Evolutionary conservation across 1,140 invertebrate genomes (phyloP).

Genomic region (Dinoponera quadriceps): DNA sequence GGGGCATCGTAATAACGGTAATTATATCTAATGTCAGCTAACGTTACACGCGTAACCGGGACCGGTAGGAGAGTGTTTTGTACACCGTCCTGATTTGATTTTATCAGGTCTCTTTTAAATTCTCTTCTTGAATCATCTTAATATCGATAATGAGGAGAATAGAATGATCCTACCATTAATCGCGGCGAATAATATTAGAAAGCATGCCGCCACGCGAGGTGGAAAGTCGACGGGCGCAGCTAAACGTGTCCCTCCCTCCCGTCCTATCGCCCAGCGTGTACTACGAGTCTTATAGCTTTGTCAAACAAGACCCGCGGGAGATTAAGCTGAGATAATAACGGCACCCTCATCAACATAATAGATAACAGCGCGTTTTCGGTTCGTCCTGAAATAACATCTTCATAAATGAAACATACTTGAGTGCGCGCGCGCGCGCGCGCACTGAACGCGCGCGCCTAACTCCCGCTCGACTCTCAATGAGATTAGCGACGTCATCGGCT

Average conservation of each 20-base stretch:
- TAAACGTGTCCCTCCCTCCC: neutral
- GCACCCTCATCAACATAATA: constrained; percentile 21
- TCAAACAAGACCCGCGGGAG: constrained; percentile 12
- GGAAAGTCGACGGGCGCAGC: neutral
- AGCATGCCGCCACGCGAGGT: too few species aligned
- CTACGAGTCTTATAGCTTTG: neutral
- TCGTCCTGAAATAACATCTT: constrained; percentile 35
- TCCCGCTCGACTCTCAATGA: neutral
- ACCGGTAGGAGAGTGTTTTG: neutral
- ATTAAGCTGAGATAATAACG: constrained; percentile 19
- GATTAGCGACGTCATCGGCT: constrained; percentile 32
- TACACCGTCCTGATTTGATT: neutral
- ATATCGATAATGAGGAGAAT: too few species aligned
- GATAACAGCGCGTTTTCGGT: constrained; percentile 19
- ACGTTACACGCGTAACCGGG: neutral
- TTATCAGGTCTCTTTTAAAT: neutral
- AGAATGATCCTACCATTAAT: too few species aligned
- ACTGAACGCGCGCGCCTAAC: neutral
- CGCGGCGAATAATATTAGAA: too few species aligned
- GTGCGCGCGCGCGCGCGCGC: too few species aligned
- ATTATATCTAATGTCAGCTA: neutral
- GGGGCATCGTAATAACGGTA: constrained; percentile 2
- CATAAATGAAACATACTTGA: constrained; percentile 8
- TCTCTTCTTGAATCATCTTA: too few species aligned
- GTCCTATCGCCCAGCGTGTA: too few species aligned